Percentiles rank a stretch among this genome's conserved stretches.
Conservation (phyloP, 1,140 invertebrate species). For the Drosophila pachea region DNA sequence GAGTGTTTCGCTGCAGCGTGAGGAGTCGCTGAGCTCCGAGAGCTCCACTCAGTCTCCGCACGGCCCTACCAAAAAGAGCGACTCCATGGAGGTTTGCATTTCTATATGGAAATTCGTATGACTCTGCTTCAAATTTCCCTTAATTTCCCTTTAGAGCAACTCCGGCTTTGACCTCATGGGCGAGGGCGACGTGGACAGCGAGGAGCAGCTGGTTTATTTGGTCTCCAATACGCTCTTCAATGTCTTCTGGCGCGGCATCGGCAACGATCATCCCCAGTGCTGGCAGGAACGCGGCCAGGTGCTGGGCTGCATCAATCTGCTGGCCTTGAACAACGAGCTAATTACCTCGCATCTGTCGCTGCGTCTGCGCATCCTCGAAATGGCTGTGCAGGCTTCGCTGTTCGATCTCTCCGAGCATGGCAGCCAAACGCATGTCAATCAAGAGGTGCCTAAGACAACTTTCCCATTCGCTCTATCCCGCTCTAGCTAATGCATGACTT, state of each 20-base stretch:
- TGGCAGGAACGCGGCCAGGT: conserved; percentile 84
- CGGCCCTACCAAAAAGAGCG: conserved; percentile 54
- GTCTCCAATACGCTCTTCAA: conserved; percentile 82
- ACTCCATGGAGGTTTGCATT: conserved; percentile 54
- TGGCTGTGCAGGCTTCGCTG: conserved; percentile 82
- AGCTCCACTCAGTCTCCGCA: conserved; percentile 72
- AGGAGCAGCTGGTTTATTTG: conserved; percentile 82
- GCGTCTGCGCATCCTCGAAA: conserved; percentile 82
- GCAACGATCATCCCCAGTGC: conserved; percentile 80
- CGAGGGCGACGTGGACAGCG: conserved; percentile 79
- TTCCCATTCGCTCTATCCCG: neutral
- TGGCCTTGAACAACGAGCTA: conserved; percentile 82
- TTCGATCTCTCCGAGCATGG: conserved; percentile 81
- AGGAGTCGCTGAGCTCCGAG: conserved; percentile 72
- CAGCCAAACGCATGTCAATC: conserved; percentile 71
- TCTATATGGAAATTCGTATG: neutral
- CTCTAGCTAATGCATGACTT: neutral
- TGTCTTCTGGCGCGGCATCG: conserved; percentile 83
- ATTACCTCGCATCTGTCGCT: conserved; percentile 81
- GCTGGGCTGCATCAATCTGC: conserved; percentile 82
- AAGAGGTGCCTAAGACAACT: conserved; percentile 65
- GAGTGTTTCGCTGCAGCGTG: conserved; percentile 51
- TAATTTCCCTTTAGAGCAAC: conserved; percentile 35
- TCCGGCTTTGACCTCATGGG: conserved; percentile 71
- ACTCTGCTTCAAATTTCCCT: neutral